Percentiles rank a stretch among this genome's conserved stretches.
These are phyloP conservation scores for Alosa sapidissima DNA, from an alignment of 2,797 vertebrate genomes.

Conservation along the genomic window DNA sequence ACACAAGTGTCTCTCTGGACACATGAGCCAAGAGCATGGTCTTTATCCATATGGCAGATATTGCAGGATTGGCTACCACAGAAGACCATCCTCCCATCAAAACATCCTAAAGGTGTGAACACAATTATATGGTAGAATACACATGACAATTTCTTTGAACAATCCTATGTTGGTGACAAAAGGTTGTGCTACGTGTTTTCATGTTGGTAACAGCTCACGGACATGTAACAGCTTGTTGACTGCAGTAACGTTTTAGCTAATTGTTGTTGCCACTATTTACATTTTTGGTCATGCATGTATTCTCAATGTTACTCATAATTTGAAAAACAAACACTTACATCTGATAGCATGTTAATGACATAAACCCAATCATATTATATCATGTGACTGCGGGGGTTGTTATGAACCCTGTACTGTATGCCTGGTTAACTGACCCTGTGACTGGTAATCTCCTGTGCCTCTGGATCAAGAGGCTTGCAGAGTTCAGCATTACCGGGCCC, in stretches of 20 bases:
- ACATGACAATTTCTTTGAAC: not conserved
- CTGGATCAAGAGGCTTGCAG: constrained; percentile 17
- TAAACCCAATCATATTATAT: not conserved
- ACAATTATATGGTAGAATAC: not conserved
- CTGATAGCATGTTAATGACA: not conserved
- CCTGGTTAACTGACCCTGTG: constrained; percentile 16
- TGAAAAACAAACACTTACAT: not conserved
- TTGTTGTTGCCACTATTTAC: not conserved
- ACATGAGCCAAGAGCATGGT: not conserved
- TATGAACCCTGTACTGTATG: constrained; percentile 9
- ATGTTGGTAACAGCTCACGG: not conserved
- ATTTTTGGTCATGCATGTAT: not conserved
- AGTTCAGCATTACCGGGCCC: constrained; percentile 11
- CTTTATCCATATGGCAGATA: not conserved
- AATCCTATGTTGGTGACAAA: not conserved
- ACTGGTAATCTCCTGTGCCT: constrained; percentile 24
- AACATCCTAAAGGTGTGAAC: not conserved
- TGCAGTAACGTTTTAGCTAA: no score
- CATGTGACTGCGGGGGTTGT: not conserved
- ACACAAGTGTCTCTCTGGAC: not conserved
- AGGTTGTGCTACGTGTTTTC: not conserved
- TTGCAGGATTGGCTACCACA: not conserved
- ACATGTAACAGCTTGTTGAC: not conserved
- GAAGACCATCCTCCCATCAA: not conserved
- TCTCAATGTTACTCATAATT: not conserved